Percentiles rank a stretch among this genome's conserved stretches.
phyloP scores from a whole-genome alignment of 2,113 vertebrate genomes.

The Solea senegalensis region DNA sequence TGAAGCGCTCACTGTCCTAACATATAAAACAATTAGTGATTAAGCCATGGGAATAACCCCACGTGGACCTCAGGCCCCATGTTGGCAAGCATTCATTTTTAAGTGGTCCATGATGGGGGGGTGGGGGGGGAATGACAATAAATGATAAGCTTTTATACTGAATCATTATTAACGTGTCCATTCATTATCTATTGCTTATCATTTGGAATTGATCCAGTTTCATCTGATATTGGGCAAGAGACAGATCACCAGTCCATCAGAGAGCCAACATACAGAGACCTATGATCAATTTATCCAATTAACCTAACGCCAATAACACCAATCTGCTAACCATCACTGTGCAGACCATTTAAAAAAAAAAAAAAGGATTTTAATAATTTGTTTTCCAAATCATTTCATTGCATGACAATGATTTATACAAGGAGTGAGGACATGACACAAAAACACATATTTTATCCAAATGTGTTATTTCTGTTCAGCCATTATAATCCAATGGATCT shows the following conservation, averaged over 20 bases:
- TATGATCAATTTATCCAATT: no score
- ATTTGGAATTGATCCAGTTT: no score
- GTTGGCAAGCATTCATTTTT: no score
- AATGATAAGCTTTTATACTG: neutral
- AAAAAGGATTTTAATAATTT: no score
- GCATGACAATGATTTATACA: neutral
- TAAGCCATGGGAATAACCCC: neutral
- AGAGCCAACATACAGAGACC: no score
- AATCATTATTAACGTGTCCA: neutral
- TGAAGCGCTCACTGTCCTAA: conserved; percentile 22
- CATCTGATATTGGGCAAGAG: no score
- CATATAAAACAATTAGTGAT: conserved; percentile 9
- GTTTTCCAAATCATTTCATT: neutral
- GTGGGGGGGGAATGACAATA: neutral
- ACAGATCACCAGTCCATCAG: no score
- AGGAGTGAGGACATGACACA: neutral
- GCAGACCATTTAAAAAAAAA: no score
- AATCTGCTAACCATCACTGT: no score
- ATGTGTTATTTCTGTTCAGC: conserved; percentile 23
- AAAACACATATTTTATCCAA: neutral
- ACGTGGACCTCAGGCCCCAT: no score
- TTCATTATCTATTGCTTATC: no score
- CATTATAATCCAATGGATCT: conserved; percentile 26
- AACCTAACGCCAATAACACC: no score
- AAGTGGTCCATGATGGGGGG: neutral